Conservation (phyloP, 2,888 invertebrate genomes). For the Machimus rusticus region DNA sequence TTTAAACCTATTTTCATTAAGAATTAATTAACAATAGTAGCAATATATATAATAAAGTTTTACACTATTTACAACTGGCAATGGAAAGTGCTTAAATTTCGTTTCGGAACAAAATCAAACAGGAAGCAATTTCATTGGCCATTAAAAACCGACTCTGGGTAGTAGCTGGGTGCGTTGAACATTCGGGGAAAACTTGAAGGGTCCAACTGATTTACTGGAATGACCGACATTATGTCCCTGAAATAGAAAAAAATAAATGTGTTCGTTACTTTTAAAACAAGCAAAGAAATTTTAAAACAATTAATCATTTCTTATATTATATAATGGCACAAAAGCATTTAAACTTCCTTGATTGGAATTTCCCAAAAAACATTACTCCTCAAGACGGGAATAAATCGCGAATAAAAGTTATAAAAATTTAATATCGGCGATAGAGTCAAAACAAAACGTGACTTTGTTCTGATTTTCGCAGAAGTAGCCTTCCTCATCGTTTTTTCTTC, state of each 20-base stretch:
- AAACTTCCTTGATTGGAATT: neutral
- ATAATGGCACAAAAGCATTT: neutral
- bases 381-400: neutral
- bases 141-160: constrained; percentile 62
- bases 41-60: constrained; percentile 3
- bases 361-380: neutral
- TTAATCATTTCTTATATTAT: neutral
- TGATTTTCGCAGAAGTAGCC: constrained; percentile 3
- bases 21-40: constrained; percentile 41
- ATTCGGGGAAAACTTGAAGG: constrained; percentile 60
- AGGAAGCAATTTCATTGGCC: constrained; percentile 55
- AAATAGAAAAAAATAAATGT: neutral
- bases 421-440: constrained; percentile 38
- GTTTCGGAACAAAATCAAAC: neutral
- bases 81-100: neutral
- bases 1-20: constrained; percentile 3
- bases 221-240: constrained; percentile 61
- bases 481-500: neutral
- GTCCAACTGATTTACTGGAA: constrained; percentile 61
- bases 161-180: constrained; percentile 62
- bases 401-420: neutral
- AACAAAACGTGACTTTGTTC: constrained; percentile 43
- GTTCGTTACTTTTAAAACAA: neutral
- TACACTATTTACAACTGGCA: constrained; percentile 12
- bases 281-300: neutral